Evolutionary conservation across 2,113 vertebrate genomes (phyloP).

Genomic region (Pangasianodon gigas): DNA sequence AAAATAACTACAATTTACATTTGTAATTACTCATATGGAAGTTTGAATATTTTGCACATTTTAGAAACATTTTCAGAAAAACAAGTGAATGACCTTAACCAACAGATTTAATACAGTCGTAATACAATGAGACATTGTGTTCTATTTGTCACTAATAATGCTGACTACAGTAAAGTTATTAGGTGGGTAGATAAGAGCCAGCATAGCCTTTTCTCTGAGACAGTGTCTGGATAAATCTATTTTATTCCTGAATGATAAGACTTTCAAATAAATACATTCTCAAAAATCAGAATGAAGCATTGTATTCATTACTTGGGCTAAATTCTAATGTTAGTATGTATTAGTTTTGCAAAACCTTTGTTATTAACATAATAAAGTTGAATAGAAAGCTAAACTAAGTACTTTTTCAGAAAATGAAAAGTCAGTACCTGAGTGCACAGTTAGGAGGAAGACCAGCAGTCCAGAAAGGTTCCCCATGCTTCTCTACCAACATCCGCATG

Average conservation of each 20-base stretch:
- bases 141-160: not conserved
- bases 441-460: slow-evolving; percentile 53
- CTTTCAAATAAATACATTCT: not conserved
- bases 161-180: not conserved
- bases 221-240: not conserved
- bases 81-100: not conserved
- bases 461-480: slow-evolving; percentile 52
- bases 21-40: not conserved
- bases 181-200: not conserved
- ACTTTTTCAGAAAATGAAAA: not conserved
- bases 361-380: not conserved
- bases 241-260: not conserved
- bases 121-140: not conserved
- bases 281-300: not conserved
- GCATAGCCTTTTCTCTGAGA: not conserved
- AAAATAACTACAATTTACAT: not conserved
- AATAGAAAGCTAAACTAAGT: not conserved
- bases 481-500: not conserved
- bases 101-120: not conserved
- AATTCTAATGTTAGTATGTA: not conserved
- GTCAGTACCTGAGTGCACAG: slow-evolving; percentile 62
- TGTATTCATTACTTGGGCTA: not conserved
- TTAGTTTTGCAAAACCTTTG: not conserved
- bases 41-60: not conserved
- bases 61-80: not conserved